Base-by-base conservation (phyloP, 2,113 vertebrate genomes). In the Phrynocephalus versicolor region DNA sequence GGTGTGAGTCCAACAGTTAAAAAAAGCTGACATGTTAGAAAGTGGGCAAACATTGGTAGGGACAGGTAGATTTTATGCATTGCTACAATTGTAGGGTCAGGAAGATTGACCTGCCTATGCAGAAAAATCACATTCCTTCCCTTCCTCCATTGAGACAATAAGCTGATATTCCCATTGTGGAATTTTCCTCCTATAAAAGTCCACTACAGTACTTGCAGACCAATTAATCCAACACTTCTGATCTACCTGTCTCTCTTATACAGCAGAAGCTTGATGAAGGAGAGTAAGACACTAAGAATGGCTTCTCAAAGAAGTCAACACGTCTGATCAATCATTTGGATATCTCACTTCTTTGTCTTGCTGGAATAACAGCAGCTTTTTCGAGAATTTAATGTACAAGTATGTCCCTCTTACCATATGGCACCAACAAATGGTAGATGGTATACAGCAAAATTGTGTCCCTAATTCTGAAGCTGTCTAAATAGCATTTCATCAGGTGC, bases 1-100 rank as follows among this genome's bases (percentile, higher is more conserved):
- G 25, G 70, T n/a, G 77, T 10, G 60, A 65, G 27, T 75, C 81
- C 73, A 79, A 25, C 82, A 58, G 79, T 86, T n/a, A n/a, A 65
- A 7, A 85, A 89, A 85, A 81, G 41, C 57, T 45, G 30, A 76
- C 62, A 74, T 10, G 16, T 1, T 30, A 75, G 60, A 51, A 57
- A 57, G 0, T 69, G 33, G 62, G 35, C 0, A 71, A 81, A 16
- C 69, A 81, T 51, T 37, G 14, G 18, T 27, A 65, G 78, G 82
- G 70, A 41, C 16, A 51, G 27, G 58, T 62, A 77, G 82, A 90
- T 67, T 19, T 12, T 70, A 83, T 75, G 8, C 37, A 30, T 37
- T 65, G 21, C 37, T 41, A 10, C 25, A 80, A 27, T 27, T 23
- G 9, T 21, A 21, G 12, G 10, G 10, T 64, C 23, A 64, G 39